Percentiles rank a stretch among this genome's conserved stretches.
phyloP scores from a whole-genome alignment of 2,797 vertebrate genomes.

The Sebastiscus tertius region DNA sequence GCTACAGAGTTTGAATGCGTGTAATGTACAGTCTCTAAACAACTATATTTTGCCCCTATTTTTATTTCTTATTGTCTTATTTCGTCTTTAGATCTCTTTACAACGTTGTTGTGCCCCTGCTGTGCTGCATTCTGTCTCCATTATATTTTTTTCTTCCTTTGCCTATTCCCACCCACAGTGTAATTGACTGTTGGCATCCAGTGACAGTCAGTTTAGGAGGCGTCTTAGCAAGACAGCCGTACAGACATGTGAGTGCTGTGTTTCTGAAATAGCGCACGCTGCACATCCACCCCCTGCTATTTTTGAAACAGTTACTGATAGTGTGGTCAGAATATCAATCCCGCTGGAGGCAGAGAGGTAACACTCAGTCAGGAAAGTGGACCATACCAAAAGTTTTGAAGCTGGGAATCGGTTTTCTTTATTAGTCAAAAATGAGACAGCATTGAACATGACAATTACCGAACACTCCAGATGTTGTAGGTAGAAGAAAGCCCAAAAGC shows the following conservation, averaged over 20 bases:
- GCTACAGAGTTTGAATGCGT: slow-evolving; percentile 18
- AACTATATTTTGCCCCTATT: slow-evolving; percentile 8
- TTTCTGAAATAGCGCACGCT: slow-evolving; percentile 64
- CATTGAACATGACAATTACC: slow-evolving; percentile 55
- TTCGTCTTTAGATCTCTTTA: slow-evolving; percentile 26
- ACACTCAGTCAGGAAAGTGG: slow-evolving; percentile 66
- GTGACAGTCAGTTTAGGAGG: slow-evolving; percentile 61
- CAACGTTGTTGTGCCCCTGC: slow-evolving; percentile 12
- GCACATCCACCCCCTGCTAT: slow-evolving; percentile 61
- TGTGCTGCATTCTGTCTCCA: slow-evolving; percentile 22
- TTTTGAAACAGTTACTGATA: slow-evolving; percentile 65
- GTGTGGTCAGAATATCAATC: slow-evolving; percentile 70
- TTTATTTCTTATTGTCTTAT: slow-evolving; percentile 1
- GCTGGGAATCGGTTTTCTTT: slow-evolving; percentile 54
- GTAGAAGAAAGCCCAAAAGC: slow-evolving; percentile 17
- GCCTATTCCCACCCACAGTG: slow-evolving; percentile 39
- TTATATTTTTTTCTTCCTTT: neutral
- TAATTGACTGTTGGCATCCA: slow-evolving; percentile 65
- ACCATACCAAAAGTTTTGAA: slow-evolving; percentile 61
- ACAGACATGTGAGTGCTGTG: slow-evolving; percentile 56
- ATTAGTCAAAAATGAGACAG: slow-evolving; percentile 61
- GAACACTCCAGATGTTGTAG: slow-evolving; percentile 39
- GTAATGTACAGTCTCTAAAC: slow-evolving; percentile 23
- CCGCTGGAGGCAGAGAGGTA: slow-evolving; percentile 42
- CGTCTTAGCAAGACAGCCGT: slow-evolving; percentile 58